Percentiles rank a stretch among this genome's conserved stretches.
Evolutionary conservation across 2,888 invertebrate genomes (phyloP).

Genomic region (Oscheius sp.): DNA sequence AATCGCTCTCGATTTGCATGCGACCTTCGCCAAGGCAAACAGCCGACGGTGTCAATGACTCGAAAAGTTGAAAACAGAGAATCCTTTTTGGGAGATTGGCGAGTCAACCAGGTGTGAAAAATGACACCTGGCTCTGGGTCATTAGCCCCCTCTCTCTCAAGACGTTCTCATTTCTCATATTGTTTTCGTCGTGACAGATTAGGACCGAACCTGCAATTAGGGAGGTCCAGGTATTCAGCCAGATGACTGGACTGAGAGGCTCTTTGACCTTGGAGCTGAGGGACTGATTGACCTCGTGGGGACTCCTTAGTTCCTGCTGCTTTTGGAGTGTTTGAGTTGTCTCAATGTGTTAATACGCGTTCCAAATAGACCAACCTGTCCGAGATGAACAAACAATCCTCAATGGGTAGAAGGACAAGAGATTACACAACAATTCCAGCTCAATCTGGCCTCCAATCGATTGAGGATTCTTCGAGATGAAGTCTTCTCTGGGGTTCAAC

Average conservation of each 20-base stretch:
- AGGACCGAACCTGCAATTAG: neutral
- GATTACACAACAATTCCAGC: slow-evolving; percentile 47
- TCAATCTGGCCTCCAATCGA: slow-evolving; percentile 61
- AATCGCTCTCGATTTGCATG: slow-evolving; percentile 9
- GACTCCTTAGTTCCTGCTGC: neutral
- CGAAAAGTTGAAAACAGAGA: neutral
- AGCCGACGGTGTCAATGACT: slow-evolving; percentile 29
- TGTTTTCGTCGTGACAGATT: slow-evolving; percentile 2
- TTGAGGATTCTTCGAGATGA: slow-evolving; percentile 45
- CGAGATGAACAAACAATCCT: neutral
- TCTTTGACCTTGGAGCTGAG: too few species aligned
- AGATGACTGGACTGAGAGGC: slow-evolving; percentile 1
- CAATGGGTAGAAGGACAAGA: neutral
- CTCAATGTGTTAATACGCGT: slow-evolving; percentile 15
- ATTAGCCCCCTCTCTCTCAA: neutral
- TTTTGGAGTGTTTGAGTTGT: slow-evolving; percentile 8
- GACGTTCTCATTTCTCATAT: too few species aligned
- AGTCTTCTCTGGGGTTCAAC: slow-evolving; percentile 46
- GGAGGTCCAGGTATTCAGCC: too few species aligned
- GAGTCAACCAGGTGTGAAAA: slow-evolving; percentile 16
- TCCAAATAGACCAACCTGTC: slow-evolving; percentile 11
- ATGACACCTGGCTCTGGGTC: slow-evolving; percentile 11
- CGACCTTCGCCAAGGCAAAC: slow-evolving; percentile 12
- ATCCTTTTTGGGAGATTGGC: neutral
- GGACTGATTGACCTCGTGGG: too few species aligned